Evolutionary conservation across 2,797 vertebrate genomes (phyloP), one percentile per base, ranked within the genome.

Genomic region (Masticophis lateralis): DNA sequence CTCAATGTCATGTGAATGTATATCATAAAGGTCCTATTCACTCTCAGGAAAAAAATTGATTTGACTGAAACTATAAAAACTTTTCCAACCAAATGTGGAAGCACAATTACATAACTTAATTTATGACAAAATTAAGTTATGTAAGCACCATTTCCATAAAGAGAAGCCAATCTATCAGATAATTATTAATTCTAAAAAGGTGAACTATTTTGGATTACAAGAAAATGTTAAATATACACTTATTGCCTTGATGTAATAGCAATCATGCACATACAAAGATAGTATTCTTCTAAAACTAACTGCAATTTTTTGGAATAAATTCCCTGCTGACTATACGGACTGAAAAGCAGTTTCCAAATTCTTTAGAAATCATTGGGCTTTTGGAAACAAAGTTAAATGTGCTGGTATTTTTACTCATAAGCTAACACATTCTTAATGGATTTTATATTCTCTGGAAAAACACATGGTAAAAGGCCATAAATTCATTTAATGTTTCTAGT

Each of bases 401-500:
- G 92, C 56, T 88, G 63, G 93, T 95, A 94, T 90, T 92, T 69
- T 95, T 96, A 91, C 27, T 56, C 1, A 69, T 87, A 74, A 43
- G 86, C 60, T 91, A 86, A 89, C 20, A 95, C 74, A 93, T 94
- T 93, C 87, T 90, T 92, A 86, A 90, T 61, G 91, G 28, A 94
- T 92, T 93, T 94, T 55, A 92, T 90, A 91, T 28, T 88, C 22
- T 86, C 79, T 95, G 59, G 74, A 94, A 94, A 92, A 93, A 92
- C 14, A 90, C 25, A 91, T 74, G 55, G 57, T 59, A 92, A 91
- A n/a, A 94, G 66, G 88, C 56, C 27, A 93, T 53, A 93, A 95
- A 79, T 95, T 94, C 89, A 95, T 37, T 92, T 92, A 57, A 66
- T 59, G 28, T 92, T 95, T 95, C 93, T 94, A 86, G 37, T 37